Percentiles rank a stretch among this genome's conserved stretches.
Evolutionary conservation across 2,888 invertebrate species (phyloP).

Genomic region (Rugalucina vietnamica): DNA sequence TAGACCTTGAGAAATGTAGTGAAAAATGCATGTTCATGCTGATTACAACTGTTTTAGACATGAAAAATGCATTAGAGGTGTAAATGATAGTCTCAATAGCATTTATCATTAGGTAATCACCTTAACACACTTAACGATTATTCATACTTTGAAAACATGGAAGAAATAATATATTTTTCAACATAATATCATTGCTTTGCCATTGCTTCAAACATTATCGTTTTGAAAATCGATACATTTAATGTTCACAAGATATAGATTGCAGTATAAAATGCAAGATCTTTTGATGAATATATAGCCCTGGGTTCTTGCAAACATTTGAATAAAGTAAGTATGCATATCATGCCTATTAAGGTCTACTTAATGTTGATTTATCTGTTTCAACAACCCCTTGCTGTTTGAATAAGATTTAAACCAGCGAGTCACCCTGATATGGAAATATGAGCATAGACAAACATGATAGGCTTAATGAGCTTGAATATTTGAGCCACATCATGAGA

Average conservation of each 20-base stretch:
- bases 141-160: no score
- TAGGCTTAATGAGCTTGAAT: no score
- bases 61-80: neutral
- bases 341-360: neutral
- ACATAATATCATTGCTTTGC: neutral
- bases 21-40: neutral
- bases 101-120: no score
- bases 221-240: slow-evolving; percentile 5
- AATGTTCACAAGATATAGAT: neutral
- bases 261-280: neutral
- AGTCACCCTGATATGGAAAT: no score
- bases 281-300: neutral
- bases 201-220: neutral
- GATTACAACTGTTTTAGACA: neutral
- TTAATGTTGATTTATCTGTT: neutral
- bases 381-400: neutral
- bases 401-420: neutral
- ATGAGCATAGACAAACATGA: no score
- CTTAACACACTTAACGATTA: no score
- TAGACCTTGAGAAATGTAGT: neutral
- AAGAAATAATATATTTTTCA: no score
- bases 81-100: no score
- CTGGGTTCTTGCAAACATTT: neutral
- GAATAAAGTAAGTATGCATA: neutral
- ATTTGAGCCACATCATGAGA: no score